These are phyloP conservation scores for Sialia sialis DNA, from an alignment of 2,113 vertebrate species.

Conservation along the genomic window DNA sequence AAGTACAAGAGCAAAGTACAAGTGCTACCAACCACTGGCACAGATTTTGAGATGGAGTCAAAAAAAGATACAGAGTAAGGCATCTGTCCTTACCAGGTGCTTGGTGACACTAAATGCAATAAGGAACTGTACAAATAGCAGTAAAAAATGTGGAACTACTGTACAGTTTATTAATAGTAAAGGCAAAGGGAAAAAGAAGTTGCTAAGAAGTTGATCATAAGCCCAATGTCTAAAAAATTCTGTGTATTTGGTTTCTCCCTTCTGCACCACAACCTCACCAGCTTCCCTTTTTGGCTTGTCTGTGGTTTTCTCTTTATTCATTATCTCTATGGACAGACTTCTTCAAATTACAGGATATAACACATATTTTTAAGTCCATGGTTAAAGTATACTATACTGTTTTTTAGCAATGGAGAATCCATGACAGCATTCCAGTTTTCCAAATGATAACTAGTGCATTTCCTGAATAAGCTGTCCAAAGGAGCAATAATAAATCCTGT, in stretches of 20 bases:
- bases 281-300: neutral
- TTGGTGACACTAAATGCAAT: neutral
- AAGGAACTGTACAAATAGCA: neutral
- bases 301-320: neutral
- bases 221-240: neutral
- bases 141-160: neutral
- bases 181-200: neutral
- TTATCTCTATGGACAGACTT: neutral
- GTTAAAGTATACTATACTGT: neutral
- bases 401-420: neutral
- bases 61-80: neutral
- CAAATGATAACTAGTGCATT: neutral
- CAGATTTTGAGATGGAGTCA: neutral
- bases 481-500: neutral
- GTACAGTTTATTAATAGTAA: neutral
- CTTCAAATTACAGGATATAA: neutral
- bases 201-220: neutral
- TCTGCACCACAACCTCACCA: fast-evolving
- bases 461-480: neutral
- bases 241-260: neutral
- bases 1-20: neutral
- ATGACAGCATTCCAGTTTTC: neutral
- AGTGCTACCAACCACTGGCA: neutral
- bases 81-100: neutral
- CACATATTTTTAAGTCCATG: neutral